phyloP scores from a whole-genome alignment of 2,888 invertebrate species.

The Conchocele bisecta region DNA sequence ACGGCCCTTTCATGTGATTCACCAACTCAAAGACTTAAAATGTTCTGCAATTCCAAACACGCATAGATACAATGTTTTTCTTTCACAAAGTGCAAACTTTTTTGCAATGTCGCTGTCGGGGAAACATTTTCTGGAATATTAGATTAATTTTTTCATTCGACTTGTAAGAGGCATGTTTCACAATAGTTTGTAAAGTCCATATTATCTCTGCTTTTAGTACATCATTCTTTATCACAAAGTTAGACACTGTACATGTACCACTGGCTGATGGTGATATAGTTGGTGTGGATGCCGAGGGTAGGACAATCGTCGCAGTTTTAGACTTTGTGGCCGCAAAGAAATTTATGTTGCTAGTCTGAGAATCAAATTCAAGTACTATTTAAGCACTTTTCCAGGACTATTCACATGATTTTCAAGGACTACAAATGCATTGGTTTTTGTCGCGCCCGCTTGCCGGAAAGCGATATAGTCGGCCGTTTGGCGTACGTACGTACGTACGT shows the following conservation, averaged over 20 bases:
- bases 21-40: conserved; percentile 12
- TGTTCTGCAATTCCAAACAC: conserved; percentile 24
- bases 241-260: background rate
- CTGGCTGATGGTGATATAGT: background rate
- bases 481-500: no score
- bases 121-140: conserved; percentile 37
- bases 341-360: no score
- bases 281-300: background rate
- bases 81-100: conserved; percentile 25
- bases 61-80: conserved; percentile 29
- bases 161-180: conserved; percentile 30
- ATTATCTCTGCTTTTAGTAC: conserved; percentile 37
- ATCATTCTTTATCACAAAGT: conserved; percentile 16
- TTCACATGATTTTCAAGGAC: no score
- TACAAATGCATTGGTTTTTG: no score
- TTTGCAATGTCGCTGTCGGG: conserved; percentile 29
- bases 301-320: no score
- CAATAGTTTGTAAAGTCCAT: conserved; percentile 34
- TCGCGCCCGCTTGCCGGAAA: no score
- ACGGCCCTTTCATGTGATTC: conserved; percentile 25
- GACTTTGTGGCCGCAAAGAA: no score
- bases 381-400: no score
- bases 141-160: conserved; percentile 27
- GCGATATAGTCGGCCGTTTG: no score
- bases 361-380: no score